Percentiles rank a stretch among this genome's conserved stretches.
Evolutionary conservation across 2,113 vertebrate species (phyloP).

Genomic region (Hassar affinis): DNA sequence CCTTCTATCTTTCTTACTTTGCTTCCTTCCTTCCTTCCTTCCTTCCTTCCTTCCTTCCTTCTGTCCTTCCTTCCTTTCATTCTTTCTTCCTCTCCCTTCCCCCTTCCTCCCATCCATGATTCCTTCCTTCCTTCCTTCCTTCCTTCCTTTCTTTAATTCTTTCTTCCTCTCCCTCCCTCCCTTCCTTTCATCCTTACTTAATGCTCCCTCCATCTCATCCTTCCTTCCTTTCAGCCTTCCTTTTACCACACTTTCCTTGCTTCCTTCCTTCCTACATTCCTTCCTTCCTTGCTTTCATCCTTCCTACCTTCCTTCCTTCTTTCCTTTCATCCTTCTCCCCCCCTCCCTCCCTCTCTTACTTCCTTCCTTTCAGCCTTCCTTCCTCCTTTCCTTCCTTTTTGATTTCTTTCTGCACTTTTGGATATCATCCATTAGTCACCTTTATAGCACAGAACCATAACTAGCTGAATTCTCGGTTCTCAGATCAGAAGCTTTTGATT

Average conservation of each 20-base stretch:
- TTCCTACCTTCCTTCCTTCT: no score
- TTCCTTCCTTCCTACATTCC: neutral
- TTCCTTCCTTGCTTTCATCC: neutral
- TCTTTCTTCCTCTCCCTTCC: neutral
- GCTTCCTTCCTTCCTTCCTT: neutral
- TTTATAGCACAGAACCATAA: neutral
- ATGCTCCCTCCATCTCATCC: neutral
- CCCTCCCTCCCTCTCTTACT: neutral
- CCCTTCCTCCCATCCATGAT: no score
- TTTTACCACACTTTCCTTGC: no score
- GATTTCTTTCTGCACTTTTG: no score
- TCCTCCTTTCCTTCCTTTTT: no score
- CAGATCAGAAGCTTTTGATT: neutral
- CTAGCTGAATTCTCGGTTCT: neutral
- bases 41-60: neutral
- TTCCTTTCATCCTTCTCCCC: neutral
- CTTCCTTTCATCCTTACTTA: neutral
- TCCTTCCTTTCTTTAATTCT: no score
- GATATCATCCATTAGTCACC: no score
- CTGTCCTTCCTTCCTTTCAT: neutral
- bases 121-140: no score
- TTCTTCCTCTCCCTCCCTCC: neutral
- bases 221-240: neutral
- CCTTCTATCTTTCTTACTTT: no score
- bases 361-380: no score